phyloP scores from a whole-genome alignment of 2,113 vertebrate species.

The Xenopus laevis region DNA sequence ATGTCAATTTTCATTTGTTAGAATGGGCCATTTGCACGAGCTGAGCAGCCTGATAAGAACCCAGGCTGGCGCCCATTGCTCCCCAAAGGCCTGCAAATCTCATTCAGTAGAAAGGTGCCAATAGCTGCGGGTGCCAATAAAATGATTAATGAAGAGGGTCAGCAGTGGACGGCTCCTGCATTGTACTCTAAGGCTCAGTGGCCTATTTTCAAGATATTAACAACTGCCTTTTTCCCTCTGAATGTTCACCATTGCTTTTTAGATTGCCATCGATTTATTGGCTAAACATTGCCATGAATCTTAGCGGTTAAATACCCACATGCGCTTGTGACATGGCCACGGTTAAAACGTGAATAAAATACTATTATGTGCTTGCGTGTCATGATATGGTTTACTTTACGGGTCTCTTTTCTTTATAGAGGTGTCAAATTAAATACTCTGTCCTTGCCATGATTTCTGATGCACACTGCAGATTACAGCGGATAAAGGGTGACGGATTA shows the following conservation, averaged over 20 bases:
- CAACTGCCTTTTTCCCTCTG: constrained; percentile 43
- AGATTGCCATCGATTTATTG: constrained; percentile 61
- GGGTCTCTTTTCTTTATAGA: neutral
- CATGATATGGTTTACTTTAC: neutral
- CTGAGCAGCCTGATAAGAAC: constrained; percentile 46
- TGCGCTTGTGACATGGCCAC: constrained; percentile 45
- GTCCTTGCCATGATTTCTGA: too few species aligned
- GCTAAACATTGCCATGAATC: constrained; percentile 53
- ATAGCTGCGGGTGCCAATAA: constrained; percentile 56
- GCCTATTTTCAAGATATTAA: constrained; percentile 59
- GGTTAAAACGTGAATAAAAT: constrained; percentile 26
- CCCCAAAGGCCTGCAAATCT: constrained; percentile 55
- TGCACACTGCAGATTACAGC: too few species aligned
- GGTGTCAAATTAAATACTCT: constrained; percentile 13
- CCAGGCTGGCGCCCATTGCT: constrained; percentile 46
- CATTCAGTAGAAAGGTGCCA: constrained; percentile 56
- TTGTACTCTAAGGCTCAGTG: constrained; percentile 51
- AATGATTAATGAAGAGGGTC: constrained; percentile 65
- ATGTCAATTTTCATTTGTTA: constrained; percentile 64
- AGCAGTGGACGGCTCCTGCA: constrained; percentile 49
- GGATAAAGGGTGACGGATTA: too few species aligned
- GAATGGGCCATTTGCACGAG: constrained; percentile 54
- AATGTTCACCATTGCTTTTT: constrained; percentile 41
- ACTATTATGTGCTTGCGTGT: constrained; percentile 15
- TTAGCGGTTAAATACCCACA: constrained; percentile 42